phyloP scores from a whole-genome alignment of 1,140 invertebrate species.

The Galleria mellonella region DNA sequence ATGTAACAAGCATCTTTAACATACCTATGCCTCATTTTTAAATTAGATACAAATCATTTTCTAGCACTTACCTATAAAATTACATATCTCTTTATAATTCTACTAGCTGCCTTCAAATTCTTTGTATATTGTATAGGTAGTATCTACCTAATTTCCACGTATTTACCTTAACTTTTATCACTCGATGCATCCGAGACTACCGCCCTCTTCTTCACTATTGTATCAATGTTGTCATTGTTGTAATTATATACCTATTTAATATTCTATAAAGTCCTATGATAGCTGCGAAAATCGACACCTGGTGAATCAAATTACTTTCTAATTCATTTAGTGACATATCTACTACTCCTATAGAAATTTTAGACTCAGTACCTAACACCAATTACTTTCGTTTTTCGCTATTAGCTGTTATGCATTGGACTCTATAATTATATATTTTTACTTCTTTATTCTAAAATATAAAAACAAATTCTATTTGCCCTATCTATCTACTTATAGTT shows the following conservation, averaged over 20 bases:
- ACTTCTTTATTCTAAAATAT: too few relatives aligned
- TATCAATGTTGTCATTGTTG: slow-evolving; percentile 62
- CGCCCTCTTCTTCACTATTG: slow-evolving; percentile 70
- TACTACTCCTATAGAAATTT: slow-evolving; percentile 4
- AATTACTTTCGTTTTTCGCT: slow-evolving; percentile 6
- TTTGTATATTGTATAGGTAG: slow-evolving; percentile 9
- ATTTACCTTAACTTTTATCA: slow-evolving; percentile 30
- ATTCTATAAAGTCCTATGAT: slow-evolving; percentile 10
- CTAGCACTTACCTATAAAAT: slow-evolving; percentile 24
- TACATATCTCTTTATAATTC: slow-evolving; percentile 5
- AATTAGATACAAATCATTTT: slow-evolving; percentile 24
- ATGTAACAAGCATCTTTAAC: too few relatives aligned
- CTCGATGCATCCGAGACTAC: slow-evolving; percentile 55
- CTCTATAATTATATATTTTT: background rate
- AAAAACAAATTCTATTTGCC: too few relatives aligned
- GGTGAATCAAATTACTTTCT: slow-evolving; percentile 8
- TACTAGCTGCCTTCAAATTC: slow-evolving; percentile 25
- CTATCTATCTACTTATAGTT: too few relatives aligned
- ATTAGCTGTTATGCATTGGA: slow-evolving; percentile 13
- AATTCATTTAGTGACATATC: background rate
- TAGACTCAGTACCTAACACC: slow-evolving; percentile 6
- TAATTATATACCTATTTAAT: slow-evolving; percentile 16
- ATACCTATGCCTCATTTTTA: background rate
- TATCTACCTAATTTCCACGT: slow-evolving; percentile 20
- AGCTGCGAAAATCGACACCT: slow-evolving; percentile 11